phyloP scores from a whole-genome alignment of 2,113 vertebrate genomes.

The Eulemur macaco region DNA sequence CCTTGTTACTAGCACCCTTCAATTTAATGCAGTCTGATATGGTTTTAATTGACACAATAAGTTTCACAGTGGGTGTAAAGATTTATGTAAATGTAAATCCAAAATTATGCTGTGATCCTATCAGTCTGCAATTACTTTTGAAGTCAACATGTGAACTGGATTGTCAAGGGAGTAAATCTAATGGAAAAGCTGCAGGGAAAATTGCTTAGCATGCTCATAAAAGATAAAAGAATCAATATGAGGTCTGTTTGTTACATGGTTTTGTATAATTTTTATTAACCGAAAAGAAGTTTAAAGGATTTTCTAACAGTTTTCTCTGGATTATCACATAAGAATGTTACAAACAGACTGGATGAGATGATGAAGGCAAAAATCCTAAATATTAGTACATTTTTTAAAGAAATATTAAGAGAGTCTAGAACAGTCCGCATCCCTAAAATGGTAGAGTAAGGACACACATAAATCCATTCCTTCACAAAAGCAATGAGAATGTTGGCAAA shows the following conservation, averaged over 20 bases:
- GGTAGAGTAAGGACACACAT: not conserved
- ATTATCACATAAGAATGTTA: not conserved
- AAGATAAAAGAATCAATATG: not conserved
- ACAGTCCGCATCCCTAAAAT: not conserved
- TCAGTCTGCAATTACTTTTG: slow-evolving; percentile 15
- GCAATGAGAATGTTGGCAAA: not conserved
- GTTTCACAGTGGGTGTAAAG: slow-evolving; percentile 37
- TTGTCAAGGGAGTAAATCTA: not conserved
- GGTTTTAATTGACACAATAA: slow-evolving; percentile 43
- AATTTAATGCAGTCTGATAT: not conserved
- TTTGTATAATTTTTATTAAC: slow-evolving; percentile 18
- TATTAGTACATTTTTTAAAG: not conserved
- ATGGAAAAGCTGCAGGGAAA: not conserved
- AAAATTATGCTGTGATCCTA: slow-evolving; percentile 34
- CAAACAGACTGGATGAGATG: not conserved
- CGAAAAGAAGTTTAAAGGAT: not conserved
- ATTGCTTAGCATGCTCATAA: not conserved
- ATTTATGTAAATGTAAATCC: slow-evolving; percentile 50
- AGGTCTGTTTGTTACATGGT: not conserved
- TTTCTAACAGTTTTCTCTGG: not conserved
- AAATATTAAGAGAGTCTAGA: not conserved
- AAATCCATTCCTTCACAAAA: not conserved
- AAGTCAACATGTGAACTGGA: slow-evolving; percentile 5
- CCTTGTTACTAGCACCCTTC: not conserved
- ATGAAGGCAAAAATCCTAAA: not conserved